A percentile compares a stretch with the other conserved stretches of the same genome.
phyloP scores from a whole-genome alignment of 2,797 vertebrate genomes.

The Halcyon leucocephala region DNA sequence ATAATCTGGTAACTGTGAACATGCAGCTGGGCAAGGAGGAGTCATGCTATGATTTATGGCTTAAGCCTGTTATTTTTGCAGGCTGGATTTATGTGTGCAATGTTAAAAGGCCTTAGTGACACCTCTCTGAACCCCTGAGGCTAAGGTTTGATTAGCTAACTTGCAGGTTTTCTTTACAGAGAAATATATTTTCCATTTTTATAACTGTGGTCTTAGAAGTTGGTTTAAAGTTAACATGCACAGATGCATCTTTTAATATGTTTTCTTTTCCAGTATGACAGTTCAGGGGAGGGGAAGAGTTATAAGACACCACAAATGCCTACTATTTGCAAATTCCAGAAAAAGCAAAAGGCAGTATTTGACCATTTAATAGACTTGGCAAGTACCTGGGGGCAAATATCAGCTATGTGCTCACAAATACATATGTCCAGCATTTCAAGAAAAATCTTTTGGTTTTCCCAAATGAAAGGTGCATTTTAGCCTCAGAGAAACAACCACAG shows the following conservation, averaged over 20 bases:
- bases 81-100: neutral
- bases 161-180: neutral
- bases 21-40: neutral
- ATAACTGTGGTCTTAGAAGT: neutral
- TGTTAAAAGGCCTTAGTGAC: neutral
- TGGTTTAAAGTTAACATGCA: slow-evolving; percentile 2
- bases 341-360: slow-evolving; percentile 7
- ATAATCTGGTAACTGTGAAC: neutral
- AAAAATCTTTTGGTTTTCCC: neutral
- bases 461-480: slow-evolving; percentile 9
- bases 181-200: slow-evolving; percentile 5
- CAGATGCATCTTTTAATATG: slow-evolving; percentile 1
- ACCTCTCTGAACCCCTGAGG: neutral
- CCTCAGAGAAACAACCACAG: neutral
- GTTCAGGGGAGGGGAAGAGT: neutral
- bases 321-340: slow-evolving; percentile 46
- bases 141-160: neutral
- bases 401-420: neutral
- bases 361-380: slow-evolving; percentile 6
- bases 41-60: neutral
- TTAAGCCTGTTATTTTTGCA: neutral
- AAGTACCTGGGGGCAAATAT: slow-evolving; percentile 3
- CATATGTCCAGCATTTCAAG: neutral
- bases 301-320: neutral
- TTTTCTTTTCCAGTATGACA: slow-evolving; percentile 47